Evolutionary conservation across 2,113 vertebrate species (phyloP), one percentile per base, ranked within the genome.

Genomic region (Phylloscopus whistleri): DNA sequence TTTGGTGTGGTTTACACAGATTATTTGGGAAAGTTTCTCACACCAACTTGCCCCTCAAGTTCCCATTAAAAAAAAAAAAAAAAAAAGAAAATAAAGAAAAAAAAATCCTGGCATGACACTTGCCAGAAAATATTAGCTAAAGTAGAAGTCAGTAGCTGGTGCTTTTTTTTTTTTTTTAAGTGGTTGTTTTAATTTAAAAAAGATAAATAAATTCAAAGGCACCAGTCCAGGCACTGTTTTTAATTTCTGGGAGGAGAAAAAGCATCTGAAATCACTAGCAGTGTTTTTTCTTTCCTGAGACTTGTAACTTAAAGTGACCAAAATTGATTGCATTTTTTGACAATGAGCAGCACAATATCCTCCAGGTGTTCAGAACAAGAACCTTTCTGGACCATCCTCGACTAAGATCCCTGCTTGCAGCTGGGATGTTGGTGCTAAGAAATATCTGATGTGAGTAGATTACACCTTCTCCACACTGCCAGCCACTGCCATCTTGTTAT

Each of bases 11-110:
- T 94, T 96, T 95, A 64, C 62, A 88, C 33, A 81, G 48, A 97
- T 93, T 95, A 76, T 79, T 92, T 95, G 53, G 56, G 86, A 93
- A 96, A 95, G 76, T 95, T 97, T 97, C 96, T 93, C 92, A 96
- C 95, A 95, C 41, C 68, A 85, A 64, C 64, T 92, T 95, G 85
- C 82, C 78, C 93, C 64, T 88, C 63, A 66, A 70, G 60, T 96
- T 96, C 95, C 68, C 92, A 95, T 77, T 20, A 1, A 26, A 20
- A 74, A 63, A 63, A 58, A 55, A 24, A 33, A 43, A 41, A 22
- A 41, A 31, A 22, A 28, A 28, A 46, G 27, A 60, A 60, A 58
- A 55, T 16, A n/a, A 41, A 46, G 13, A 35, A 30, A 21, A 28
- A 27, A 48, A 72, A 39, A 22, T 30, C 11, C 24, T 92, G 52